These are phyloP conservation scores for Diplolepis rosae DNA, from an alignment of 2,888 invertebrate genomes.

Conservation along the genomic window DNA sequence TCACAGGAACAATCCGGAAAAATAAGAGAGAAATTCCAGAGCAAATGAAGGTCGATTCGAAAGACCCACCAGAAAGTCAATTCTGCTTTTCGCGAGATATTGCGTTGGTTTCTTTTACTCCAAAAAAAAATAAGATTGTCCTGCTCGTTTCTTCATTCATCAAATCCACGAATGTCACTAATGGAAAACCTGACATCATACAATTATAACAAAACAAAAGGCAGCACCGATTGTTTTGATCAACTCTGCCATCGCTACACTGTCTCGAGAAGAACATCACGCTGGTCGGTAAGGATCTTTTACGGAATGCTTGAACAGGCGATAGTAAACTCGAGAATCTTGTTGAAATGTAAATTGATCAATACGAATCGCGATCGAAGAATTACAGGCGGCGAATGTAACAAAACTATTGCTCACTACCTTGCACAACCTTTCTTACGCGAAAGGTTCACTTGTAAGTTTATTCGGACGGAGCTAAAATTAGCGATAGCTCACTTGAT, in stretches of 20 bases:
- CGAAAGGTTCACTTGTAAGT: no score
- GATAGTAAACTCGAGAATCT: no score
- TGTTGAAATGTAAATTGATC: background rate
- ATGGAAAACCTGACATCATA: constrained; percentile 31
- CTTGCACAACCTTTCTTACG: background rate
- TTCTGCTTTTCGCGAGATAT: constrained; percentile 50
- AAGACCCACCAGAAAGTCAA: constrained; percentile 40
- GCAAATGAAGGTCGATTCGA: constrained; percentile 45
- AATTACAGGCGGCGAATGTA: background rate
- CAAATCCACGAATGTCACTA: background rate
- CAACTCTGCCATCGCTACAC: no score
- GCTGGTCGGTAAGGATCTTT: no score
- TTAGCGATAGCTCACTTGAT: background rate
- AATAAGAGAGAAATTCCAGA: constrained; percentile 46
- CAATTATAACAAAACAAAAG: no score
- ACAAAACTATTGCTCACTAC: background rate
- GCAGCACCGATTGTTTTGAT: no score
- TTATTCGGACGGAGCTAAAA: no score
- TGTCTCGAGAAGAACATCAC: no score
- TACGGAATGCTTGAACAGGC: no score
- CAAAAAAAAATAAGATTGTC: constrained; percentile 36
- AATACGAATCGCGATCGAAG: background rate
- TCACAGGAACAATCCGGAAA: constrained; percentile 51
- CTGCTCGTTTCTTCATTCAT: constrained; percentile 5
- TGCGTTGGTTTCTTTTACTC: constrained; percentile 58